Evolutionary conservation across 2,113 vertebrate genomes (phyloP), one percentile per base, ranked within the genome.

Genomic region (Pleuronectes platessa): DNA sequence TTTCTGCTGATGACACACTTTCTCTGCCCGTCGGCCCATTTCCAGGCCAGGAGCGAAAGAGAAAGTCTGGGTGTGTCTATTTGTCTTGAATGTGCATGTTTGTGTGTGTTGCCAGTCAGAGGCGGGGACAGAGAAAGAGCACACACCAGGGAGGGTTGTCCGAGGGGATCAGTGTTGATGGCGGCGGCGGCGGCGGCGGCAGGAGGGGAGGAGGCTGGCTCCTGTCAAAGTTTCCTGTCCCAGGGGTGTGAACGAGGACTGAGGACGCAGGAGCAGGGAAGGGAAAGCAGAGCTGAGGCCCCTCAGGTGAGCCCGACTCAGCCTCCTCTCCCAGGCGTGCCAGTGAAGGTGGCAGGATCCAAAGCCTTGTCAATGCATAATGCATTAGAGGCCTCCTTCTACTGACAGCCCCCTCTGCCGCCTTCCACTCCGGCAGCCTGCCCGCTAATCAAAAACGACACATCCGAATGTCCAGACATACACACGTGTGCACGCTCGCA

Each of bases 381-480:
- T 99, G 97, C 97, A 98, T 97, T 95, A 97, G 96, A 89, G 95
- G 94, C 93, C 96, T 95, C 95, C 93, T 92, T 92, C 95, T 94
- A 90, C 95, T 97, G 97, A 98, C 97, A 97, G 95, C 95, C 95
- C 95, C 95, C 96, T 96, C 96, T 96, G 96, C 96, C 94, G 95
- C 95, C 92, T 37, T 95, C 93, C 95, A 95, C 96, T 96, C 96
- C 95, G 94, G 95, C 96, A 96, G 95, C 96, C 95, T 91, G 95
- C 95, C 93, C 94, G 93, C 96, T 98, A 98, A 98, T 98, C 96
- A 97, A 94, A 97, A 95, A 96, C 95, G 97, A 97, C 97, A 97
- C 95, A 95, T 97, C 95, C 95, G 92, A 96, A 97, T 96, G 97
- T 98, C 96, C 96, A 96, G 96, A 96, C 97, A 94, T 20, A 79